Evolutionary conservation across 2,888 invertebrate species (phyloP), one percentile per base, ranked within the genome.

Genomic region (Oscheius onirici): DNA sequence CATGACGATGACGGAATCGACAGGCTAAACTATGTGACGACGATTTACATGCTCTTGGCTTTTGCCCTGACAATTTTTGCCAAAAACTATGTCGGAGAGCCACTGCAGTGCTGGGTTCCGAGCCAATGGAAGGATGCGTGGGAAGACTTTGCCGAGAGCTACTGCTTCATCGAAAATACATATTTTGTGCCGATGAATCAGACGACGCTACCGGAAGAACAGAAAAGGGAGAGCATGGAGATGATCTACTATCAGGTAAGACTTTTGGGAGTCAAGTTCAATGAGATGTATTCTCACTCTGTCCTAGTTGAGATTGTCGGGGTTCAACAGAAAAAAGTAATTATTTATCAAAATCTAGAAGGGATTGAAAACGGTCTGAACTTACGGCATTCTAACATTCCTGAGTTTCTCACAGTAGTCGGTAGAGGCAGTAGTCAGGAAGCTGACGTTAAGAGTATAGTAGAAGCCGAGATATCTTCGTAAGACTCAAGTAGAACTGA

Each of bases 91-190:
- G 88, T 89, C 15, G 89, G 89, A n/a, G 89, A 89, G 73, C 89
- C 89, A 3, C 88, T 89, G 49, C 89, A 89, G 75, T 89, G 89
- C 80, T 89, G 85, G 85, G 74, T 79, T 0, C 84, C 83, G 6
- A 79, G 78, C 26, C 81, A 86, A 67, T 86, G 82, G 76, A 83
- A 66, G 40, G 79, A 69, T 15, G 88, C 88, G 55, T 89, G 89
- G 88, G 89, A 89, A 74, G 87, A 88, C 63, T 90, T 89, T 83
- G 88, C 89, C 41, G 89, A 90, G 77, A 88, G 89, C 80, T 89
- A 90, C 67, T 90, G 90, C 83, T 89, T 90, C 88, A 88, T 90
- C 49, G 88, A 89, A 69, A 90, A 89, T 83, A 90, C 90, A 8
- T 90, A 90, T 74, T 86, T 82, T 58, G 78, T 84, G 28, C 76